These are phyloP conservation scores for Varecia variegata DNA, from an alignment of 2,797 vertebrate species.

Conservation along the genomic window DNA sequence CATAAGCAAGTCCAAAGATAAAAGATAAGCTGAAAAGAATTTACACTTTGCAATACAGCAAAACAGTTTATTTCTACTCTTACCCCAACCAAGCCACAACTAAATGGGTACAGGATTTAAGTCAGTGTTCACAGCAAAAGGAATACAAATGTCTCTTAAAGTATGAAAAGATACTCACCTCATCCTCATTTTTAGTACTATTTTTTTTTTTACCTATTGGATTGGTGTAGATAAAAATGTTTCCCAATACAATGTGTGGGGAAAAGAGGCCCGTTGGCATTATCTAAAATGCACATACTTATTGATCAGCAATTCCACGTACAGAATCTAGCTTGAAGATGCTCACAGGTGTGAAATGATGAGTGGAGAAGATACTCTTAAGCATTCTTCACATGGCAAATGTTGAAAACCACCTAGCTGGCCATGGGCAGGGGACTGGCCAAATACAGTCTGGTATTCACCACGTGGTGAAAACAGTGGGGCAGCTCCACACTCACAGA, in stretches of 20 bases:
- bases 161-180: not conserved
- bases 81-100: not conserved
- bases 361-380: not conserved
- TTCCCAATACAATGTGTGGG: not conserved
- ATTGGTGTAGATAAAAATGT: not conserved
- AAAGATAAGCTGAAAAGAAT: not conserved
- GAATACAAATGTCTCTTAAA: not conserved
- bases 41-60: not conserved
- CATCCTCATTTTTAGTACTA: not conserved
- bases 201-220: not conserved
- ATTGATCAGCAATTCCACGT: not conserved
- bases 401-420: not conserved
- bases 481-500: fast-evolving
- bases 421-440: too few relatives aligned
- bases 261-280: not conserved
- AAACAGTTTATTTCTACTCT: not conserved
- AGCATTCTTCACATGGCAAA: not conserved
- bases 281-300: not conserved
- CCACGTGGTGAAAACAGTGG: too few relatives aligned
- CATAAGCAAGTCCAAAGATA: not conserved
- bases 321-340: not conserved
- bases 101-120: not conserved
- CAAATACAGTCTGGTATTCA: not conserved
- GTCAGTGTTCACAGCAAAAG: not conserved
- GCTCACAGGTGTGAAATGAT: not conserved